These are phyloP conservation scores for Zophobas atratus DNA, from an alignment of 1,140 invertebrate genomes.

Conservation along the genomic window DNA sequence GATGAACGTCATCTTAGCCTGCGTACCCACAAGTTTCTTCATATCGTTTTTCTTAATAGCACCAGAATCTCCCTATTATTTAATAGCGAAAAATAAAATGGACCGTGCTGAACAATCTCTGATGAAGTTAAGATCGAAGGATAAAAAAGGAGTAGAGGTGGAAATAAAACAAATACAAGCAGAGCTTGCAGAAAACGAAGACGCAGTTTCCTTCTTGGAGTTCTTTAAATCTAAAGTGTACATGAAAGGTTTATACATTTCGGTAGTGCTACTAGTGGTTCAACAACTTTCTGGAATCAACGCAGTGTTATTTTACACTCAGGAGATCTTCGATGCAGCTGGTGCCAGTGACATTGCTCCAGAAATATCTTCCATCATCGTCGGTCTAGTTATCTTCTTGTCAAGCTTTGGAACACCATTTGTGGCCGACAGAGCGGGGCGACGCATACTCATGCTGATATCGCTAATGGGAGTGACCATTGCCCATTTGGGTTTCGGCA, in stretches of 20 bases:
- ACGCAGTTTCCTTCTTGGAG: conserved; percentile 1
- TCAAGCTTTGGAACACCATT: conserved; percentile 38
- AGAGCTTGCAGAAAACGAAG: conserved; percentile 7
- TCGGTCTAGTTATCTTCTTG: conserved; percentile 22
- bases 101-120: conserved; percentile 76
- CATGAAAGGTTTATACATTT: conserved; percentile 26
- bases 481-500: conserved; percentile 61
- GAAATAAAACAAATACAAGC: not conserved
- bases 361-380: conserved; percentile 17
- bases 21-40: conserved; percentile 69
- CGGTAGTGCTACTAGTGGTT: conserved; percentile 11
- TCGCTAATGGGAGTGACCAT: conserved; percentile 19
- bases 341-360: conserved; percentile 8
- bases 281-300: conserved; percentile 18
- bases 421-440: conserved; percentile 6
- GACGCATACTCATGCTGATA: not conserved
- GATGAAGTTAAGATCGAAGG: conserved; percentile 51
- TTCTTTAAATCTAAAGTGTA: conserved; percentile 9
- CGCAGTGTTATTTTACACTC: conserved; percentile 15
- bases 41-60: conserved; percentile 67
- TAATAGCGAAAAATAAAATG: conserved; percentile 74
- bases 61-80: conserved; percentile 86
- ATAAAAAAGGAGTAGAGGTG: conserved; percentile 3
- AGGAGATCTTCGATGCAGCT: conserved; percentile 15
- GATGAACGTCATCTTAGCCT: too few species aligned